These are phyloP conservation scores for Spea hammondii DNA, from an alignment of 2,797 vertebrate genomes.

Conservation along the genomic window DNA sequence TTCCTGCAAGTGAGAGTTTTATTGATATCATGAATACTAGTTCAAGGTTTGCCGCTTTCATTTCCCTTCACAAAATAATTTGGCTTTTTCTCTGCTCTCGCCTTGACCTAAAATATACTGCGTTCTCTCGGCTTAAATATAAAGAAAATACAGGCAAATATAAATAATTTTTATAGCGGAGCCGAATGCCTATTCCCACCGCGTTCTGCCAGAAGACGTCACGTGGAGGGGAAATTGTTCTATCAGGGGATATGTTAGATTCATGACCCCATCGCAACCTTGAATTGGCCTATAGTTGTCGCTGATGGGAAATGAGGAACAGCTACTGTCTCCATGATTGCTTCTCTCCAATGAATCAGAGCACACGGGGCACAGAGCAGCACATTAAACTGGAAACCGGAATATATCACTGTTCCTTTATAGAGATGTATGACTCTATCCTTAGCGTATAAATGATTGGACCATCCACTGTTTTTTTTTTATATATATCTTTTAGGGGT, in stretches of 20 bases:
- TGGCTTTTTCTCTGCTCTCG: slow-evolving; percentile 49
- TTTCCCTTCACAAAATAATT: slow-evolving; percentile 56
- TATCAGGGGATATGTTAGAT: slow-evolving; percentile 76
- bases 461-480: slow-evolving; percentile 66
- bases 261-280: slow-evolving; percentile 81
- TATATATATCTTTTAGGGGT: slow-evolving; percentile 24
- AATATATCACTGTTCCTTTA: slow-evolving; percentile 82
- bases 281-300: slow-evolving; percentile 83
- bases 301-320: slow-evolving; percentile 81
- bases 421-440: slow-evolving; percentile 82
- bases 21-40: slow-evolving; percentile 36
- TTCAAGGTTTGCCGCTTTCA: slow-evolving; percentile 39
- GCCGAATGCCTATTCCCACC: slow-evolving; percentile 60
- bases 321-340: slow-evolving; percentile 81
- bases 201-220: slow-evolving; percentile 60
- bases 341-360: slow-evolving; percentile 82
- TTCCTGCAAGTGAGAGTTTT: slow-evolving; percentile 21
- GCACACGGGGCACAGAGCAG: slow-evolving; percentile 75
- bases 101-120: slow-evolving; percentile 53
- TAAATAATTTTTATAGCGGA: slow-evolving; percentile 57
- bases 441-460: slow-evolving; percentile 78
- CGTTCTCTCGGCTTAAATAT: slow-evolving; percentile 50
- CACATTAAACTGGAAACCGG: slow-evolving; percentile 79
- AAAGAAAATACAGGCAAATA: slow-evolving; percentile 56
- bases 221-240: slow-evolving; percentile 76